Percentiles rank a stretch among this genome's conserved stretches.
Conservation (phyloP, 1,140 invertebrate species). For the Daktulosphaira vitifoliae region DNA sequence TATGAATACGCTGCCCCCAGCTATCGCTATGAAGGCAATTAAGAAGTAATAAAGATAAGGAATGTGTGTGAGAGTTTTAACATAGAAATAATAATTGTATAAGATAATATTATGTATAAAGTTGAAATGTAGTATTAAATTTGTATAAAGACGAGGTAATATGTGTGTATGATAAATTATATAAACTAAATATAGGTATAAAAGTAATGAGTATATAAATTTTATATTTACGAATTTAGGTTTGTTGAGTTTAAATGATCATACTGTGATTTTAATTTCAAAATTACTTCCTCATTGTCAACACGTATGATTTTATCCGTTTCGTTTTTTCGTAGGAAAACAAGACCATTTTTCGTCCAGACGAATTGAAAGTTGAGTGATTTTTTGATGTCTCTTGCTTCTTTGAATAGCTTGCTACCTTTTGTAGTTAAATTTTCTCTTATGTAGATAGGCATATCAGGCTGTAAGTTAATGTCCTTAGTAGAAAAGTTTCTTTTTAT, state of each 20-base stretch:
- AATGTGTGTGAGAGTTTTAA: too few species aligned
- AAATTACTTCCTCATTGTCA: not conserved
- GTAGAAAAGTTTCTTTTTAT: not conserved
- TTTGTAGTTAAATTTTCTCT: not conserved
- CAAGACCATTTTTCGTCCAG: not conserved
- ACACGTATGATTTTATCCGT: not conserved
- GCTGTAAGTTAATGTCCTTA: not conserved
- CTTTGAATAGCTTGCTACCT: not conserved
- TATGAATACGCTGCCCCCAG: too few species aligned
- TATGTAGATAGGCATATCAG: not conserved
- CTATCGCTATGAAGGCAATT: too few species aligned
- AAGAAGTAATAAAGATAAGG: too few species aligned
- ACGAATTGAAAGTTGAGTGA: not conserved
- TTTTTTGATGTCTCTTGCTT: not conserved
- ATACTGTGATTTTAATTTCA: not conserved
- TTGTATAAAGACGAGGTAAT: too few species aligned
- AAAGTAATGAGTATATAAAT: too few species aligned
- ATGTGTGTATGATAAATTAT: too few species aligned
- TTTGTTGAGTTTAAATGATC: not conserved
- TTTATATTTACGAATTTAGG: too few species aligned
- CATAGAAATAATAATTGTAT: too few species aligned
- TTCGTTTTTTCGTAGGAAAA: not conserved
- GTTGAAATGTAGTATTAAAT: too few species aligned
- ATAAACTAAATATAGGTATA: too few species aligned
- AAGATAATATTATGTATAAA: too few species aligned